Base-by-base conservation (phyloP, 2,113 vertebrate species). In the Trinectes maculatus region DNA sequence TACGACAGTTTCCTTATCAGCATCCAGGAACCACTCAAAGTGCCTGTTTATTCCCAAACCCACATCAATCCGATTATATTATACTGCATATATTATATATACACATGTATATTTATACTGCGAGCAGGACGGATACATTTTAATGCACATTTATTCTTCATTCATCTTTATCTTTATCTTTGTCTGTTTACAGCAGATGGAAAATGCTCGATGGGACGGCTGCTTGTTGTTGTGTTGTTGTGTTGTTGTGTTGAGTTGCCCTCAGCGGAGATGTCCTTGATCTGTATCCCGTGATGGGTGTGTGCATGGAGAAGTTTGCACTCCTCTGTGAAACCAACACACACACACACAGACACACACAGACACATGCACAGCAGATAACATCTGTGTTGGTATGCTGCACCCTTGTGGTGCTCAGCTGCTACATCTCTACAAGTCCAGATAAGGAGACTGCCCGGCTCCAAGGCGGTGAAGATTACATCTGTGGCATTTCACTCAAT, bases 311-410 rank as follows among this genome's bases (percentile, higher is more conserved):
- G n/a, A n/a, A n/a, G n/a, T n/a, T n/a, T n/a, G n/a, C n/a, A n/a
- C n/a, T n/a, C n/a, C n/a, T n/a, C n/a, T n/a, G n/a, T n/a, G n/a
- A 31, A 5, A 31, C 29, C 4, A 8, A 31, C 37, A 40, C 37
- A 40, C 37, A 40, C 40, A 42, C 40, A 19, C 10, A 44, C 42
- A 44, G 19, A 44, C 42, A 44, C 43, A 44, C 43, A 44, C 43
- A 44, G 19, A 44, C 43, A 44, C 43, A 57, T 70, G 76, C 74
- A 68, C 60, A 65, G 11, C 25, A 82, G 85, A 89, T 89, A 86
- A 83, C 75, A 89, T 91, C 85, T 82, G 88, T 85, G 85, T 87
- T 88, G 74, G 81, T 84, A 71, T 91, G 83, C 89, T 91, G 90
- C 90, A 80, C 89, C 79, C 90, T 91, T 84, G 90, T 91, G 90